phyloP scores from a whole-genome alignment of 1,140 invertebrate genomes.

The Helicorthomorpha holstii region DNA sequence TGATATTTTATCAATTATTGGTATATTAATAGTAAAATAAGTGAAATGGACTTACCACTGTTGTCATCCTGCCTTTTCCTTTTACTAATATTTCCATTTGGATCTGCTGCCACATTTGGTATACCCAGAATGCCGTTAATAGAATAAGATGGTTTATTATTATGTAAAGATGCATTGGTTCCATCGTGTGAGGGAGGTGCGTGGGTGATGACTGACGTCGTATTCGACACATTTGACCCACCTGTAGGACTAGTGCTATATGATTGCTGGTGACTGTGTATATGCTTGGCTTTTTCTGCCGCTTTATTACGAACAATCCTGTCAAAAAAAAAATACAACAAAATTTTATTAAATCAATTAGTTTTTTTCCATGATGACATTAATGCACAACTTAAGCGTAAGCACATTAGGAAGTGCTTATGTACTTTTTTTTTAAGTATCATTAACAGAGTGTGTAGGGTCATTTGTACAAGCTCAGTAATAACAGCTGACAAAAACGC shows the following conservation, averaged over 20 bases:
- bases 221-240: conserved; percentile 17
- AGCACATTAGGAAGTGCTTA: too few species aligned
- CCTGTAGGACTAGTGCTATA: conserved; percentile 37
- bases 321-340: conserved; percentile 16
- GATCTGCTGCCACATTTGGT: conserved; percentile 49
- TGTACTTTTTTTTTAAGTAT: too few species aligned
- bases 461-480: too few species aligned
- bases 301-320: conserved; percentile 93
- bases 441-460: too few species aligned
- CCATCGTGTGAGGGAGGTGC: conserved; percentile 40
- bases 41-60: too few species aligned
- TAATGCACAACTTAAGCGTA: too few species aligned
- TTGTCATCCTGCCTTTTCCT: conserved; percentile 37
- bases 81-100: conserved; percentile 45
- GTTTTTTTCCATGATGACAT: too few species aligned
- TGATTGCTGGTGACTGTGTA: conserved; percentile 17
- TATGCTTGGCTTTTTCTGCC: conserved; percentile 85
- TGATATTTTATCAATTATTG: too few species aligned
- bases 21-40: too few species aligned
- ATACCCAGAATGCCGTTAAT: conserved; percentile 91
- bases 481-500: too few species aligned
- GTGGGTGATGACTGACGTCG: conserved; percentile 22
- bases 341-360: too few species aligned
- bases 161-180: conserved; percentile 27
- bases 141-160: conserved; percentile 60